These are phyloP conservation scores for Garrulus glandarius DNA, from an alignment of 2,797 vertebrate species.

Conservation along the genomic window DNA sequence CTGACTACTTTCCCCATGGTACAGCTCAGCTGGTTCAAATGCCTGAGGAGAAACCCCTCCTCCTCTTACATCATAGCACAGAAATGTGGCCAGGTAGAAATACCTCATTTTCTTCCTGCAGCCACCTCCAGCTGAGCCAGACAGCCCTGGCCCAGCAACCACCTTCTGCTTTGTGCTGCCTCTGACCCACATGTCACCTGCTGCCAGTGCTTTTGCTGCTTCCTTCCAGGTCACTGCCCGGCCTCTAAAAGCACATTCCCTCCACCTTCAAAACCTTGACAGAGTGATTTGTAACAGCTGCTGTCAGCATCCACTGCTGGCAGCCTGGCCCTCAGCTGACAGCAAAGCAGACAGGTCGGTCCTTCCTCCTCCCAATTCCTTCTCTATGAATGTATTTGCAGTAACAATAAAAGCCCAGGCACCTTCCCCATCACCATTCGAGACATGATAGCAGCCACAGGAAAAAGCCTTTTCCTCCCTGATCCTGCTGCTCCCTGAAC, in stretches of 20 bases:
- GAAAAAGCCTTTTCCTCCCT: neutral
- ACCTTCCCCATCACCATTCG: neutral
- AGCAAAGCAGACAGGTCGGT: neutral
- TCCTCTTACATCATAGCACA: neutral
- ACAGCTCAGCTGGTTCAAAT: neutral
- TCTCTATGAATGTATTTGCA: neutral
- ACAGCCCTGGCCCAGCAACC: neutral
- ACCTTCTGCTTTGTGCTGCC: neutral
- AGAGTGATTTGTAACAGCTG: neutral
- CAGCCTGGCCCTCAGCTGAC: neutral
- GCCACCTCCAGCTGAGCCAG: neutral
- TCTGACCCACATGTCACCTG: neutral
- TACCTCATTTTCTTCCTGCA: neutral
- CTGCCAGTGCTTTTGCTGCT: neutral
- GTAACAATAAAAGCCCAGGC: neutral
- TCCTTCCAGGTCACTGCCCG: neutral
- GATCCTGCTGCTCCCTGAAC: neutral
- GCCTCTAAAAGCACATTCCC: neutral
- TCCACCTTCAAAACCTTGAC: neutral
- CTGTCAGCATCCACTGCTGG: neutral
- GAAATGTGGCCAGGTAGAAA: neutral
- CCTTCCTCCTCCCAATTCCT: neutral
- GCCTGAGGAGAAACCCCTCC: neutral
- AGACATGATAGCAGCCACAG: fast-evolving
- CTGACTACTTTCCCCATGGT: neutral